Evolutionary conservation across 2,888 invertebrate species (phyloP).

Genomic region (Tuberolachnus salignus): DNA sequence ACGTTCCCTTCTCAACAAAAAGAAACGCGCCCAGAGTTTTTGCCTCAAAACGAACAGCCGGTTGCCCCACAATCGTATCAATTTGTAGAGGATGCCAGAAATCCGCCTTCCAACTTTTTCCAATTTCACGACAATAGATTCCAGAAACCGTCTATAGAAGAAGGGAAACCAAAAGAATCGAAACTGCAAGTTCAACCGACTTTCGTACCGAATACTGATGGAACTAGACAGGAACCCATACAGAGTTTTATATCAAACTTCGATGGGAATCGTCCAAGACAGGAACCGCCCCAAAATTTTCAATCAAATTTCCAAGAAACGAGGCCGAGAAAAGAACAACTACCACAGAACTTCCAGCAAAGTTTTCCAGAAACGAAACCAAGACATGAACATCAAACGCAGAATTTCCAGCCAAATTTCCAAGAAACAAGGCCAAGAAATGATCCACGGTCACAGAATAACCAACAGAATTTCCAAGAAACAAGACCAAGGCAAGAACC

Average conservation of each 20-base stretch:
- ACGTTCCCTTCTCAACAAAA: conserved; percentile 31
- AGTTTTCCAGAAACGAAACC: conserved; percentile 36
- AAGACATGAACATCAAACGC: conserved; percentile 19
- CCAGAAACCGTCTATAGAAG: conserved; percentile 34
- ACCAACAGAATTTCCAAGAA: conserved; percentile 17
- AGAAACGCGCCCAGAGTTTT: conserved; percentile 37
- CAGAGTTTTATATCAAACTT: conserved; percentile 35
- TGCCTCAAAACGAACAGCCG: conserved; percentile 53
- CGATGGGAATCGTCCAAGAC: conserved; percentile 32
- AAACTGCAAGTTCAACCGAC: conserved; percentile 36
- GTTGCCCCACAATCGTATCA: conserved; percentile 32
- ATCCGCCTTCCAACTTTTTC: conserved; percentile 37
- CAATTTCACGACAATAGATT: conserved; percentile 47
- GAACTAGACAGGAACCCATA: conserved; percentile 19
- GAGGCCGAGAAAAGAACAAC: conserved; percentile 12
- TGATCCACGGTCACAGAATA: neutral
- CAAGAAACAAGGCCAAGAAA: conserved; percentile 15
- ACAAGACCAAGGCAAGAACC: conserved; percentile 11
- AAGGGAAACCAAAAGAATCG: conserved; percentile 35
- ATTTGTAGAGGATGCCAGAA: conserved; percentile 41
- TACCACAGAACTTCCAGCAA: neutral
- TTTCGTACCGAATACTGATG: conserved; percentile 15
- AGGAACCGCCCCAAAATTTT: conserved; percentile 1
- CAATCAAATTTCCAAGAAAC: conserved; percentile 21
- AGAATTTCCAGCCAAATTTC: neutral